Conservation (phyloP, 1,140 invertebrate species). For the Chionoecetes opilio region DNA sequence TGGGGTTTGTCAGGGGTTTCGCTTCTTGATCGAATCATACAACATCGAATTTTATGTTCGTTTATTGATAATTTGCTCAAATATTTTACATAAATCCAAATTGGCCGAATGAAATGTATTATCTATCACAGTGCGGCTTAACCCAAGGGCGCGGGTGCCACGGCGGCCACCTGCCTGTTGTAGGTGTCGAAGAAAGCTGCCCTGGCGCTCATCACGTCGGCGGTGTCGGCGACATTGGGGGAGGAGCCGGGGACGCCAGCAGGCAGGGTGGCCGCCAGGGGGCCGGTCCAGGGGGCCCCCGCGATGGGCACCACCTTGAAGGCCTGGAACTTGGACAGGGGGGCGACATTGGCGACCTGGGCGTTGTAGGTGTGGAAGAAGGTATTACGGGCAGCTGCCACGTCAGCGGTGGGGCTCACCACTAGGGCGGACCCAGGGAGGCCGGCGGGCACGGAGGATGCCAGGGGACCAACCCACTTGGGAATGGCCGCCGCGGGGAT, state of each 20-base stretch:
- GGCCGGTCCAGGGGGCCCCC: not conserved
- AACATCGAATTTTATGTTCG: not conserved
- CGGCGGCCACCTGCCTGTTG: not conserved
- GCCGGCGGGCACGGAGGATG: slow-evolving; percentile 74
- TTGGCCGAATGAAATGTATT: not conserved
- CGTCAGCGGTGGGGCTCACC: slow-evolving; percentile 73
- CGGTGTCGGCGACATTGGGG: not conserved
- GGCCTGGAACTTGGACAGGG: not conserved
- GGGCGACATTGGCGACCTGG: slow-evolving; percentile 58
- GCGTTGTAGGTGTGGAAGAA: slow-evolving; percentile 72
- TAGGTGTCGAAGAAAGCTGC: not conserved
- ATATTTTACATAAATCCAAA: not conserved
- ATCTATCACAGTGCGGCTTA: not conserved
- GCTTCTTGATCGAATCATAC: no score
- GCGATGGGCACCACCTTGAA: not conserved
- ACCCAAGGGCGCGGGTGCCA: not conserved
- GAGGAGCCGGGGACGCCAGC: not conserved
- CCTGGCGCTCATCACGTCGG: not conserved
- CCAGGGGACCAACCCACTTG: slow-evolving; percentile 77
- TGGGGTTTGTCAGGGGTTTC: no score
- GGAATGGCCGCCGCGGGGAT: not conserved
- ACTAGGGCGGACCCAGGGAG: slow-evolving; percentile 66
- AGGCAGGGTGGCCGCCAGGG: not conserved
- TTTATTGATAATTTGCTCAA: not conserved
- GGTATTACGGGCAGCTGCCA: slow-evolving; percentile 57